Conservation (phyloP, 2,888 invertebrate species). For the Andricus curvator region DNA sequence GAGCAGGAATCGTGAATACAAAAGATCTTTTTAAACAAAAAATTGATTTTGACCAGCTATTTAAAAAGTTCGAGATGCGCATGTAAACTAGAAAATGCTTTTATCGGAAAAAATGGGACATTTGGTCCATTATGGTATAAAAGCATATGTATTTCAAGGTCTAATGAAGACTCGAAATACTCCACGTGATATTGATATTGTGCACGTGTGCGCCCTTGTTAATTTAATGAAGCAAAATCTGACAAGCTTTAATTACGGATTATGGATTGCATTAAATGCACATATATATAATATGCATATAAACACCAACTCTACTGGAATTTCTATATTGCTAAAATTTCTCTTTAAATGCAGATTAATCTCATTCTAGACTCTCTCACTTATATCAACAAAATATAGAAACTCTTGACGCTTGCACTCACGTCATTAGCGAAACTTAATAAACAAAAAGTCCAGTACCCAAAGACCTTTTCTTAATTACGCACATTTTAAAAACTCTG, state of each 20-base stretch:
- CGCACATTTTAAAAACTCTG: conserved; percentile 24
- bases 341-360: conserved; percentile 31
- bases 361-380: background rate
- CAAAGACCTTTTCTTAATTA: conserved; percentile 2
- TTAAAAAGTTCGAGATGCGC: too few relatives aligned
- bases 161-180: background rate
- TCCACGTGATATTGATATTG: background rate
- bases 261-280: background rate
- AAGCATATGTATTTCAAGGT: background rate
- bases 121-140: background rate
- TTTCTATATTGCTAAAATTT: conserved; percentile 5
- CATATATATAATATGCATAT: background rate
- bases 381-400: background rate
- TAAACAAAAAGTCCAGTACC: conserved; percentile 15
- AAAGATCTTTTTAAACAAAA: too few relatives aligned
- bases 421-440: background rate
- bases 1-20: too few relatives aligned
- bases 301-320: background rate
- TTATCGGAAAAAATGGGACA: background rate
- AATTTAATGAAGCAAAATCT: conserved; percentile 18
- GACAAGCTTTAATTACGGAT: conserved; percentile 28
- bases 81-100: background rate
- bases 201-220: conserved; percentile 10
- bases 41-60: too few relatives aligned
- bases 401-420: background rate